Conservation (phyloP, 2,113 vertebrate genomes). For the Zosterops pallidus region DNA sequence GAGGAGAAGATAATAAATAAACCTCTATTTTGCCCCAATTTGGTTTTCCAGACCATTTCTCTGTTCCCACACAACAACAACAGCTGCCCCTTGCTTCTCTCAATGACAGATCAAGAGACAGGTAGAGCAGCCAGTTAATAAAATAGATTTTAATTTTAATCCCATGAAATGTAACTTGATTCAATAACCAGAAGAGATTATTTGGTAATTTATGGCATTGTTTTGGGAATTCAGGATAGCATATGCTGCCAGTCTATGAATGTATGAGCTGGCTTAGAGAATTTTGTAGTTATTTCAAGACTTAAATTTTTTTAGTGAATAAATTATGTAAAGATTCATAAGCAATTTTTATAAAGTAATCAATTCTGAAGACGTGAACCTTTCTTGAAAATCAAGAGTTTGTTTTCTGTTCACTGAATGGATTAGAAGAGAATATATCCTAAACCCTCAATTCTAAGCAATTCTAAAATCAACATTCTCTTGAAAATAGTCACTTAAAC, state of each 20-base stretch:
- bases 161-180: not conserved
- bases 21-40: rapidly evolving
- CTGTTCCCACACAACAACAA: not conserved
- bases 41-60: not conserved
- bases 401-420: not conserved
- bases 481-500: not conserved
- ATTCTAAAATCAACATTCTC: not conserved
- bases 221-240: not conserved
- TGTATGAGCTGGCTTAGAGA: not conserved
- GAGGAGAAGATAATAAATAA: not conserved
- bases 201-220: not conserved
- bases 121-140: not conserved
- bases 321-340: not conserved
- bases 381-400: not conserved
- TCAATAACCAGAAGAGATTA: not conserved
- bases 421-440: not conserved
- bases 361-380: not conserved
- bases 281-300: not conserved
- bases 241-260: not conserved
- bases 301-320: not conserved
- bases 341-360: not conserved
- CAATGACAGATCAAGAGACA: not conserved
- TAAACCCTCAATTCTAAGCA: not conserved
- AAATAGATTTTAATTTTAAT: not conserved
- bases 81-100: not conserved